Conservation (phyloP, 2,888 invertebrate genomes). For the Blastobasis adustella region DNA sequence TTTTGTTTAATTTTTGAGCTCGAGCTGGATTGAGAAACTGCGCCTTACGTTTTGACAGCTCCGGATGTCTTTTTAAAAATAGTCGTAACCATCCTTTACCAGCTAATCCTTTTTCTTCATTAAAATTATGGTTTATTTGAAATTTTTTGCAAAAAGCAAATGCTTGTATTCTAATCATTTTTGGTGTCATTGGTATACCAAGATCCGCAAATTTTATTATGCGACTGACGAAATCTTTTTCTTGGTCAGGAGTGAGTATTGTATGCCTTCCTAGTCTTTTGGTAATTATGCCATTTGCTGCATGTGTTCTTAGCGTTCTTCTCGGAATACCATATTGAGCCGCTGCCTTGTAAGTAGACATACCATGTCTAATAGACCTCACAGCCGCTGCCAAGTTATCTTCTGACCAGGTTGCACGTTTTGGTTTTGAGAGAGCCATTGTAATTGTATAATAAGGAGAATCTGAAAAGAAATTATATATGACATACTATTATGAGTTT, state of each 20-base stretch:
- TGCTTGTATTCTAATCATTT: constrained; percentile 6
- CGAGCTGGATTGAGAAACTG: constrained; percentile 22
- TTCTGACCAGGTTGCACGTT: too few species aligned
- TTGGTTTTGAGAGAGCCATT: too few species aligned
- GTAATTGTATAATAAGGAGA: too few species aligned
- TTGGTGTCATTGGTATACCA: constrained; percentile 7
- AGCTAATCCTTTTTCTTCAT: constrained; percentile 3
- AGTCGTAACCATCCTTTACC: constrained; percentile 3
- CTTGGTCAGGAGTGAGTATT: constrained; percentile 11
- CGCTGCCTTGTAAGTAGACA: constrained; percentile 2
- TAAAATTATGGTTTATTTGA: constrained; percentile 9
- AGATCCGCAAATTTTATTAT: constrained; percentile 8
- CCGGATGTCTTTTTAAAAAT: constrained; percentile 6
- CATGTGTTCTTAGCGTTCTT: constrained; percentile 10
- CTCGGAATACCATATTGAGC: constrained; percentile 5
- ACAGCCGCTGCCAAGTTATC: too few species aligned
- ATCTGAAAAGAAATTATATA: too few species aligned
- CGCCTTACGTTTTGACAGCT: constrained; percentile 18
- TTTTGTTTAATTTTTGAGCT: constrained; percentile 23
- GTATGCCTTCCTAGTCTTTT: constrained; percentile 12
- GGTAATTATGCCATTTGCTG: constrained; percentile 8
- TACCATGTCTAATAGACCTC: neutral
- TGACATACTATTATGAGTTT: too few species aligned
- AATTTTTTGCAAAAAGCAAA: constrained; percentile 6
- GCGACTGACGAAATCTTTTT: constrained; percentile 3